Percentiles rank a stretch among this genome's conserved stretches.
Conservation (phyloP, 2,113 vertebrate genomes). For the Noturus placidus region DNA sequence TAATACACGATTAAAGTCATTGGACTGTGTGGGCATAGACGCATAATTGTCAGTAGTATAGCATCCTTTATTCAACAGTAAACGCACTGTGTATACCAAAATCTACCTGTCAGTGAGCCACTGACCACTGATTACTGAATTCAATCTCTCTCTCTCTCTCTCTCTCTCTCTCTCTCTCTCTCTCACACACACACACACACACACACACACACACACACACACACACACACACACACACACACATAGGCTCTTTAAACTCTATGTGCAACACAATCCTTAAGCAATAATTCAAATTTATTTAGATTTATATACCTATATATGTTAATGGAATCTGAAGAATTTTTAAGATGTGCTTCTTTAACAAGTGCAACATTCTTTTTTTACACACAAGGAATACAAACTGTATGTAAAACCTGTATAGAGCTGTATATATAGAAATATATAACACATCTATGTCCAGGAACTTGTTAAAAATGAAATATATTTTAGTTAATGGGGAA, state of each 20-base stretch:
- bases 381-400: slow-evolving; percentile 1
- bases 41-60: not conserved
- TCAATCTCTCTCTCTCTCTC: no score
- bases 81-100: not conserved
- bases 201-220: not conserved
- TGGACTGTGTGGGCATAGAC: not conserved
- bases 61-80: not conserved
- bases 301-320: not conserved
- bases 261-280: not conserved
- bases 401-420: slow-evolving; percentile 16
- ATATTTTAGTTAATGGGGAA: not conserved
- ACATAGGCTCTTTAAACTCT: not conserved
- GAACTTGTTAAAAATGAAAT: not conserved
- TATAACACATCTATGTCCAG: not conserved
- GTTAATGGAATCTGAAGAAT: not conserved
- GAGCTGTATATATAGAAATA: not conserved
- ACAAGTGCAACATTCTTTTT: not conserved
- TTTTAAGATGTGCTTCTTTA: slow-evolving; percentile 1
- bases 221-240: not conserved
- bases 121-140: not conserved
- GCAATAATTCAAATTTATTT: slow-evolving; percentile 1
- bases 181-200: no score
- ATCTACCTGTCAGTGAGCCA: not conserved
- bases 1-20: not conserved
- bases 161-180: not conserved